Percentiles rank a stretch among this genome's conserved stretches.
Conservation (phyloP, 1,140 invertebrate genomes). For the Pachyrhynchus sulphureomaculatus region DNA sequence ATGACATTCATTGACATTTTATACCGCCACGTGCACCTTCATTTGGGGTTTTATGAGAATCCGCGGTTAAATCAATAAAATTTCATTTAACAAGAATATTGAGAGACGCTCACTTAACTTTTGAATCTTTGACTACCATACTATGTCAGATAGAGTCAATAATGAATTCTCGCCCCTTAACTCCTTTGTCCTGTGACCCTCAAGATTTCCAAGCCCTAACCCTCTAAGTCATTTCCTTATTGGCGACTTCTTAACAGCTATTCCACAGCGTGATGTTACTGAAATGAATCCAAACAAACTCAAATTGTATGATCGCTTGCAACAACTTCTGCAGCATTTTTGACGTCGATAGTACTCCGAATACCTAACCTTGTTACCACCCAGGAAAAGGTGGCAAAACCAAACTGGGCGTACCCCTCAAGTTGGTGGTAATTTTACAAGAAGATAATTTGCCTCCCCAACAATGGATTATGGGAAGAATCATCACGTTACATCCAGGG, state of each 20-base stretch:
- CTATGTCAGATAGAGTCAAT: conserved; percentile 45
- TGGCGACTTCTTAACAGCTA: not conserved
- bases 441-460: conserved; percentile 36
- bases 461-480: conserved; percentile 33
- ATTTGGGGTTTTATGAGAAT: conserved; percentile 48
- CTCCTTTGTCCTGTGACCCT: too few species aligned
- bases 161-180: conserved; percentile 44
- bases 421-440: conserved; percentile 33
- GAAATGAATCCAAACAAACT: not conserved
- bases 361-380: too few species aligned
- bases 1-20: conserved; percentile 49
- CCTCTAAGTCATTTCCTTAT: not conserved
- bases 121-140: conserved; percentile 40
- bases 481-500: conserved; percentile 27
- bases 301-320: not conserved
- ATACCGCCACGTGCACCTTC: conserved; percentile 47
- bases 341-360: too few species aligned
- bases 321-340: too few species aligned
- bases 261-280: not conserved
- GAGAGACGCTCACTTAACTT: conserved; percentile 21
- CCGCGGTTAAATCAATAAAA: conserved; percentile 39
- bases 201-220: not conserved
- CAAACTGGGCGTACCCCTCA: not conserved
- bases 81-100: conserved; percentile 33
- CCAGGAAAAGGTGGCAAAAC: too few species aligned